These are phyloP conservation scores for Luffia ferchaultella DNA, from an alignment of 2,888 invertebrate genomes.

Conservation along the genomic window DNA sequence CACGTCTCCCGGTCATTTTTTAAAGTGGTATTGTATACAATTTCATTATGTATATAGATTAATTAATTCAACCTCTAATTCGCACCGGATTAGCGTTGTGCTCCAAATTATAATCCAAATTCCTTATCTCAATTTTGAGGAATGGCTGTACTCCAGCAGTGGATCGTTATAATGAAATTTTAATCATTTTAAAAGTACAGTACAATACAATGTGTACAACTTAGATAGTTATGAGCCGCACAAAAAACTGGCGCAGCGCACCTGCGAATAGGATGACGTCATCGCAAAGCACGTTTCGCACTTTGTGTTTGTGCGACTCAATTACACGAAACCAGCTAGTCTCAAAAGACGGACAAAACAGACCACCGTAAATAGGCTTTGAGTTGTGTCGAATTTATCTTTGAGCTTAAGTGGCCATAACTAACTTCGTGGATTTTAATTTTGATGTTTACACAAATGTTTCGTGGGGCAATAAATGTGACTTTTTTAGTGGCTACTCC, in stretches of 20 bases:
- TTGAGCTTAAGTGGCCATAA: constrained; percentile 25
- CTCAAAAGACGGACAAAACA: not conserved
- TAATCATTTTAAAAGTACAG: not conserved
- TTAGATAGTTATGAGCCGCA: constrained; percentile 24
- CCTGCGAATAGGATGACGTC: not conserved
- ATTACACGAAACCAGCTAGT: not conserved
- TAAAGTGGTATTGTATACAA: too few species aligned
- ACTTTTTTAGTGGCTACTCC: constrained; percentile 51
- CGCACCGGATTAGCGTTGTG: too few species aligned
- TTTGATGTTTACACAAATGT: not conserved
- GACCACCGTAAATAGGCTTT: not conserved
- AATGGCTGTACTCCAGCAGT: too few species aligned
- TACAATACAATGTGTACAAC: not conserved
- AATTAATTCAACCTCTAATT: too few species aligned
- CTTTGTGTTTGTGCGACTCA: not conserved
- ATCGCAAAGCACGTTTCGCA: not conserved
- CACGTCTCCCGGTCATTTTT: too few species aligned
- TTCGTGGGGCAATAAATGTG: constrained; percentile 20
- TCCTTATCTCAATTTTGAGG: too few species aligned
- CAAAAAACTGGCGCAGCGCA: constrained; percentile 16
- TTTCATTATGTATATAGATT: too few species aligned
- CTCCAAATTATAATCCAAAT: too few species aligned
- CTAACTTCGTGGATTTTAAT: constrained; percentile 17
- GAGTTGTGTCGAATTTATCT: not conserved
- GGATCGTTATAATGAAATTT: too few species aligned